A percentile compares a stretch with the other conserved stretches of the same genome.
phyloP scores from a whole-genome alignment of 2,113 vertebrate species.

The Spilogale gracilis region DNA sequence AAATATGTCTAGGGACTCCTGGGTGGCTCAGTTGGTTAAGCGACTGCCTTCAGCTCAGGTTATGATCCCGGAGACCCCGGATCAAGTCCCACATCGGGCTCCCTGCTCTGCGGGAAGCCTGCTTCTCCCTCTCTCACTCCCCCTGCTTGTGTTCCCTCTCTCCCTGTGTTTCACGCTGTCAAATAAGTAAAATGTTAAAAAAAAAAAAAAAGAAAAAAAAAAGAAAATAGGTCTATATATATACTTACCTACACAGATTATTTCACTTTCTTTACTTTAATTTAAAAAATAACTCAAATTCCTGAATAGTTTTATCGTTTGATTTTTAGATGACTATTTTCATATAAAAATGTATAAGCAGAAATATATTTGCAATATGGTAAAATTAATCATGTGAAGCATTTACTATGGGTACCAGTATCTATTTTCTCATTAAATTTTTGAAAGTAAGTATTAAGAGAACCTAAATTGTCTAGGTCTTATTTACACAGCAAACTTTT shows the following conservation, averaged over 20 bases:
- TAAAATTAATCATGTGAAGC: background rate
- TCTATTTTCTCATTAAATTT: background rate
- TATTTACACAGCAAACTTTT: slow-evolving; percentile 42
- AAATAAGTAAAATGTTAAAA: no score
- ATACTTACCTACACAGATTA: background rate
- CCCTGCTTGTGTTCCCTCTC: no score
- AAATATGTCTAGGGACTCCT: background rate
- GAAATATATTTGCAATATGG: background rate
- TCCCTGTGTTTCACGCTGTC: no score
- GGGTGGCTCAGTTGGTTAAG: no score
- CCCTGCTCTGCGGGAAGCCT: no score
- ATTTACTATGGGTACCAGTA: background rate
- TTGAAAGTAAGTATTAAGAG: slow-evolving; percentile 56
- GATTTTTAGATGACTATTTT: background rate
- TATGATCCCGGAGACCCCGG: no score
- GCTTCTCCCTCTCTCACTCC: no score
- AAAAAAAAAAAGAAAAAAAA: background rate
- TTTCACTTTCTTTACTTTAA: background rate
- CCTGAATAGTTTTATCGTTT: background rate
- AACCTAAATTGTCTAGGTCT: slow-evolving; percentile 45
- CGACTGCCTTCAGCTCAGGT: no score
- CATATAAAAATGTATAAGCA: slow-evolving; percentile 45
- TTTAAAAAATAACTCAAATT: slow-evolving; percentile 36
- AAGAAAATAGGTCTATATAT: background rate
- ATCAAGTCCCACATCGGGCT: no score